Conservation (phyloP, 2,113 vertebrate species). For the Axis porcinus region DNA sequence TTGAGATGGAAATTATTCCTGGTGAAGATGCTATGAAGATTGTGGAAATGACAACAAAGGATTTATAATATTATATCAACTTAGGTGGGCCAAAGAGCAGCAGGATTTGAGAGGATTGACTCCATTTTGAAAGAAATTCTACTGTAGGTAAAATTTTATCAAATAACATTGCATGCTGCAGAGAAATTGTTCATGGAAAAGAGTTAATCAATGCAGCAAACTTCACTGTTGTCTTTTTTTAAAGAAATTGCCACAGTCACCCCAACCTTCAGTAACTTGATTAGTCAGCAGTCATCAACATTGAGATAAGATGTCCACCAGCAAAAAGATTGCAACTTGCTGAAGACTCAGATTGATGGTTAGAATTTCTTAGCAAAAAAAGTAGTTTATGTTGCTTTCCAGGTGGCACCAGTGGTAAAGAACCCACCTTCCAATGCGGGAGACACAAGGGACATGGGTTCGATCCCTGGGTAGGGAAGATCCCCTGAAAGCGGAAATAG, state of each 20-base stretch:
- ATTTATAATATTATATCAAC: not conserved
- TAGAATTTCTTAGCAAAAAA: not conserved
- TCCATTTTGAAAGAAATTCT: not conserved
- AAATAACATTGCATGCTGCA: not conserved
- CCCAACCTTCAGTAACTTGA: not conserved
- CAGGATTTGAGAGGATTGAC: not conserved
- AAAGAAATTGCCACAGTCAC: not conserved
- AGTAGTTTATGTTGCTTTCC: not conserved
- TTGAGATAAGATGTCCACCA: not conserved
- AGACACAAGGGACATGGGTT: not conserved
- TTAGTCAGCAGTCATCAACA: not conserved
- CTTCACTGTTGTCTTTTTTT: not conserved
- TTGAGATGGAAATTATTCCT: not conserved
- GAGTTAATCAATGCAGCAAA: not conserved
- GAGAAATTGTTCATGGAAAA: not conserved
- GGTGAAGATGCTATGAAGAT: not conserved
- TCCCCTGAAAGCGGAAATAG: not conserved
- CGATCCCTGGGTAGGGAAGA: not conserved
- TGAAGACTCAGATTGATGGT: not conserved
- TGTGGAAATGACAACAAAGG: not conserved
- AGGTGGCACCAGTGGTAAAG: not conserved
- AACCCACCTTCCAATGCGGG: not conserved
- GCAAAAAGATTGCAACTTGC: not conserved
- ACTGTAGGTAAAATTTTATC: not conserved
- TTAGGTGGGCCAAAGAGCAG: not conserved